phyloP scores from a whole-genome alignment of 2,888 invertebrate species.

The Tortricodes alternella region DNA sequence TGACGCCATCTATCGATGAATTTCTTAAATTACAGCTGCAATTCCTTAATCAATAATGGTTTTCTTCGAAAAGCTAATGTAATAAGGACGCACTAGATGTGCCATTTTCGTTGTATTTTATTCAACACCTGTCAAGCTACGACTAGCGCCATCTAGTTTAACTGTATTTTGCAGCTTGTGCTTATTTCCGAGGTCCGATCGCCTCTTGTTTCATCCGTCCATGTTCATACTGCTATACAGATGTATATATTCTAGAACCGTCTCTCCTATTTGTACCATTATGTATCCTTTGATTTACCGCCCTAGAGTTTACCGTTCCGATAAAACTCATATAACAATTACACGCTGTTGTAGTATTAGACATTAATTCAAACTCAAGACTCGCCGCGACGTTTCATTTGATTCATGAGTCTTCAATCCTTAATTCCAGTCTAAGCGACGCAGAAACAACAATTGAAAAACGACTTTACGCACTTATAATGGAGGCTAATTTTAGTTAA shows the following conservation, averaged over 20 bases:
- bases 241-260: background rate
- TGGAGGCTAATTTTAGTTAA: constrained; percentile 31
- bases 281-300: constrained; percentile 35
- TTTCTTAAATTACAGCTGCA: no score
- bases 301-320: constrained; percentile 26
- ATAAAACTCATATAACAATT: constrained; percentile 70
- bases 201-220: no score
- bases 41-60: no score
- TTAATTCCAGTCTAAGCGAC: constrained; percentile 7
- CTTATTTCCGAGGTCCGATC: no score
- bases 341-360: constrained; percentile 60
- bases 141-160: no score
- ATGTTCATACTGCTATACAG: no score
- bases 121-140: no score
- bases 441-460: background rate
- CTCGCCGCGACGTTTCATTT: constrained; percentile 44
- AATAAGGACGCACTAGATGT: no score
- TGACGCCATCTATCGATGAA: no score
- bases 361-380: constrained; percentile 29
- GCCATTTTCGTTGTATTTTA: no score
- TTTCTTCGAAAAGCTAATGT: no score
- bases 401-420: constrained; percentile 31
- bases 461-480: constrained; percentile 2
- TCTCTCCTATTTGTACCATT: constrained; percentile 31
- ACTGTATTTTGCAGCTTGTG: no score